Conservation (phyloP, 2,888 invertebrate genomes). For the Drosophila prolongata region DNA sequence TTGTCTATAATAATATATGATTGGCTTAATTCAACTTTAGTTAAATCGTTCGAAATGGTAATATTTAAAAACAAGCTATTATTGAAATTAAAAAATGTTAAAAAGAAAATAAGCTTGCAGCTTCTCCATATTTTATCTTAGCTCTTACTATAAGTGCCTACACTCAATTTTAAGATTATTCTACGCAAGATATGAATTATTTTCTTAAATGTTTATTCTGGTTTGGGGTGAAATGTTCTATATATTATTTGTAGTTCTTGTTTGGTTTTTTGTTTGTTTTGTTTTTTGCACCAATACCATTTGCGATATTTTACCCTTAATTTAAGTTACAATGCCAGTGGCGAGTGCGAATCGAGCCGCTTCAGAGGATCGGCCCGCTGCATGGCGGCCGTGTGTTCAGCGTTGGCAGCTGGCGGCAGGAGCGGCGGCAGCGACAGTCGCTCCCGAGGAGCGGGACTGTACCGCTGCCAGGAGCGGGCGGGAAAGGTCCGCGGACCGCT, state of each 20-base stretch:
- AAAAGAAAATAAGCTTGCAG: conserved; percentile 31
- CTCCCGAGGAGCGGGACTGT: conserved; percentile 20
- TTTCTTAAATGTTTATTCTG: conserved; percentile 1
- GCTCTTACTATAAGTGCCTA: conserved; percentile 23
- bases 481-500: conserved; percentile 28
- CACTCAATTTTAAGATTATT: no score
- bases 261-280: conserved; percentile 44
- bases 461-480: conserved; percentile 37
- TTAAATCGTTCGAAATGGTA: no score
- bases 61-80: neutral
- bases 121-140: conserved; percentile 42
- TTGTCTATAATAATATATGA: neutral
- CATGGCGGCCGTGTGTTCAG: conserved; percentile 45
- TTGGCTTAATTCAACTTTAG: no score
- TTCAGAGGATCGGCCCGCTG: conserved; percentile 38
- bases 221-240: conserved; percentile 16
- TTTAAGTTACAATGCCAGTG: conserved; percentile 77
- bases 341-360: conserved; percentile 52
- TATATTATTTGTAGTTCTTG: conserved; percentile 30
- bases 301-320: conserved; percentile 84
- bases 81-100: neutral
- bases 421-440: conserved; percentile 12
- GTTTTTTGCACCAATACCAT: conserved; percentile 81
- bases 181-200: neutral
- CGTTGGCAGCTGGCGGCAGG: conserved; percentile 57